phyloP scores from a whole-genome alignment of 2,888 invertebrate species.

The Eupithecia centaureata region DNA sequence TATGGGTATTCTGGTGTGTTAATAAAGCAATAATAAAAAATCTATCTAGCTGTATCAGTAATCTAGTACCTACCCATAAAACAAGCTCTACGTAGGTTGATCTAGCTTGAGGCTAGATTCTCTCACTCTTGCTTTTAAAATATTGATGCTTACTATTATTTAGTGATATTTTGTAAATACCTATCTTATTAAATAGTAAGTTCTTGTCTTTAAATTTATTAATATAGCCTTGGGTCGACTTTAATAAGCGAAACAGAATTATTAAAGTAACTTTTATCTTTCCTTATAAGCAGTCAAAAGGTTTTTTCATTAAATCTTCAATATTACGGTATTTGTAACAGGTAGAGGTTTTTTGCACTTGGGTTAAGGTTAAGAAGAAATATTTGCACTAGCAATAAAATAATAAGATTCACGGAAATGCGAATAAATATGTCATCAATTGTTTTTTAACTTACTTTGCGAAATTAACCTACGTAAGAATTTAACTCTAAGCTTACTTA shows the following conservation, averaged over 20 bases:
- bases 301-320: slow-evolving; percentile 5
- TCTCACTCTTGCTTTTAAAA: too few relatives aligned
- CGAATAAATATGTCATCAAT: too few relatives aligned
- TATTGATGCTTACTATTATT: too few relatives aligned
- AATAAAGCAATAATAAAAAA: too few relatives aligned
- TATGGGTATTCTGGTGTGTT: too few relatives aligned
- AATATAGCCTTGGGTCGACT: not conserved
- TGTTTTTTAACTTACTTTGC: too few relatives aligned
- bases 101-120: too few relatives aligned
- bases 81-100: too few relatives aligned
- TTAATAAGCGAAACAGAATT: not conserved
- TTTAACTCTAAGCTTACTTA: too few relatives aligned
- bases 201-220: not conserved
- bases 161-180: not conserved
- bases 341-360: not conserved
- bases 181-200: not conserved
- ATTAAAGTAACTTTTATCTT: not conserved
- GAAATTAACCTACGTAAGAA: too few relatives aligned
- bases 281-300: not conserved
- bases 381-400: not conserved
- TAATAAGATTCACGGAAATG: not conserved
- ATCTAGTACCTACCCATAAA: too few relatives aligned
- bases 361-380: not conserved
- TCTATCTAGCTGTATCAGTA: too few relatives aligned
- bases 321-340: not conserved